Evolutionary conservation across 2,797 vertebrate species (phyloP).

Genomic region (Schizothorax lantsangensis): DNA sequence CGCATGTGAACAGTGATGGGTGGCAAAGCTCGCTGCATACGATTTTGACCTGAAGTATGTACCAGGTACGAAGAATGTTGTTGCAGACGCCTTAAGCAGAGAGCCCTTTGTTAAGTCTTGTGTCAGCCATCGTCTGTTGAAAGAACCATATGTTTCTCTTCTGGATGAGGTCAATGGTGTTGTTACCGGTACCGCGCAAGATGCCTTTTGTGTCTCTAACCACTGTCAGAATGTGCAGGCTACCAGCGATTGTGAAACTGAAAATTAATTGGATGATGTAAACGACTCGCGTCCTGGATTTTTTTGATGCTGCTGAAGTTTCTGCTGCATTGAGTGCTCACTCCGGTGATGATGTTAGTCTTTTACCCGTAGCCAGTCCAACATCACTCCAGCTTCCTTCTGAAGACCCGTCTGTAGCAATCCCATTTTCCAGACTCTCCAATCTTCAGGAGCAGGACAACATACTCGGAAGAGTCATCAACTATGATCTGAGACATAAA

Average conservation of each 20-base stretch:
- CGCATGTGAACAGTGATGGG: too few relatives aligned
- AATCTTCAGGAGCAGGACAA: constrained; percentile 7
- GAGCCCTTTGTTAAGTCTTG: too few relatives aligned
- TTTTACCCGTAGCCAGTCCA: not conserved
- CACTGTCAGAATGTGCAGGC: constrained; percentile 24
- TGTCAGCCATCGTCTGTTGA: too few relatives aligned
- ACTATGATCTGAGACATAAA: not conserved
- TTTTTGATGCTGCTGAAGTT: not conserved
- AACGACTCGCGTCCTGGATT: too few relatives aligned
- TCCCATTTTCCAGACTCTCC: not conserved
- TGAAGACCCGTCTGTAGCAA: not conserved
- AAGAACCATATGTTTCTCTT: constrained; percentile 13
- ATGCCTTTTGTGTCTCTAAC: constrained; percentile 31
- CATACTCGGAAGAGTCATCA: not conserved
- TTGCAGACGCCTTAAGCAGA: too few relatives aligned
- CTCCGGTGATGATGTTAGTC: not conserved
- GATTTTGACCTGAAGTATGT: too few relatives aligned
- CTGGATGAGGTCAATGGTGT: constrained; percentile 19
- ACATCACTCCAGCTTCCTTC: not conserved
- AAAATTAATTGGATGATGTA: not conserved
- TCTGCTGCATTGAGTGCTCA: not conserved
- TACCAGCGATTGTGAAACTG: not conserved
- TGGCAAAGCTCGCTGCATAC: too few relatives aligned
- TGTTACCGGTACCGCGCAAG: constrained; percentile 11
- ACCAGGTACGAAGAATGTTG: too few relatives aligned